Evolutionary conservation across 2,797 vertebrate genomes (phyloP).

Genomic region (Rachycentron canadum): DNA sequence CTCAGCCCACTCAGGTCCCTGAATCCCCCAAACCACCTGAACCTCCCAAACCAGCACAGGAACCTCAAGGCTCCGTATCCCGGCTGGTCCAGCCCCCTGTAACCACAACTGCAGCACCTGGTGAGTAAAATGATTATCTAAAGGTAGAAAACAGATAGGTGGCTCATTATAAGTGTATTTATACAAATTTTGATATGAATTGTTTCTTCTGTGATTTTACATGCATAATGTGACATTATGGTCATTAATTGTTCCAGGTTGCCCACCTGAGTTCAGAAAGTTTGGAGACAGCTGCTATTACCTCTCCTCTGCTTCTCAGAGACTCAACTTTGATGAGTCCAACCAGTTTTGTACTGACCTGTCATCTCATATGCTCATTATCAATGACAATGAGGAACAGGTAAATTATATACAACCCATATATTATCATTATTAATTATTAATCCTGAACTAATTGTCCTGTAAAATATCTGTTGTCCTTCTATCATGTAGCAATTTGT

Average conservation of each 20-base stretch:
- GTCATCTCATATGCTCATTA: conserved; percentile 90
- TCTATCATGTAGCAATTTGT: conserved; percentile 89
- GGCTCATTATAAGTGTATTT: neutral
- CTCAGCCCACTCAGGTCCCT: conserved; percentile 46
- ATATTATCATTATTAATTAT: neutral
- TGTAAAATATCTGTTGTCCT: conserved; percentile 11
- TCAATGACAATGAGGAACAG: conserved; percentile 94
- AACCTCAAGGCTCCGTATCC: conserved; percentile 83
- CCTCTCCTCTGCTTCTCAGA: conserved; percentile 87
- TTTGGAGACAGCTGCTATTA: conserved; percentile 95
- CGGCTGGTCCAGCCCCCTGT: conserved; percentile 81
- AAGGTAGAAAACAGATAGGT: neutral
- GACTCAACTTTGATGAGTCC: conserved; percentile 90
- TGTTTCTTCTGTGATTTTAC: neutral
- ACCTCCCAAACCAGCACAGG: conserved; percentile 55
- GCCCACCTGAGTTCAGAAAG: conserved; percentile 89
- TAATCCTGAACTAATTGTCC: no score
- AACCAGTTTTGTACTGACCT: conserved; percentile 88
- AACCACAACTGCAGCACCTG: conserved; percentile 50
- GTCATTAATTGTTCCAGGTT: conserved; percentile 83
- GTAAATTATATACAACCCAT: conserved; percentile 72
- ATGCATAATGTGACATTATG: neutral
- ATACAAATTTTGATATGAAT: neutral
- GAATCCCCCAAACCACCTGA: conserved; percentile 59
- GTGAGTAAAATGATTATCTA: conserved; percentile 62